Evolutionary conservation across 2,113 vertebrate genomes (phyloP).

Genomic region (Odontesthes bonariensis): DNA sequence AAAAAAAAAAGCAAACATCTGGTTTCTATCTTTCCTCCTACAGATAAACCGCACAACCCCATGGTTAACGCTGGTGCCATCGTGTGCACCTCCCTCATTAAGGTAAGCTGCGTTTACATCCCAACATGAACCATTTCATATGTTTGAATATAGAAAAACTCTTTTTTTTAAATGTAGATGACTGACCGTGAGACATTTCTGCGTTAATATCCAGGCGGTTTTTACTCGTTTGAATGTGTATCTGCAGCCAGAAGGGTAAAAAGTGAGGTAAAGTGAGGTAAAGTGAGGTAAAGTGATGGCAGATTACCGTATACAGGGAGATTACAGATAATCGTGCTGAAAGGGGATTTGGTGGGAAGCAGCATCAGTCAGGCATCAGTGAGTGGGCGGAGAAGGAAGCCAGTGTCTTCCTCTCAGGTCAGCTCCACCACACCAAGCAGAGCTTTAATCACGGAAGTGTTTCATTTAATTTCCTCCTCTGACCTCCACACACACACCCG

Average conservation of each 20-base stretch:
- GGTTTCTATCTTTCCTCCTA: not conserved
- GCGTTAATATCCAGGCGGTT: too few relatives aligned
- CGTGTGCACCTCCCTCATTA: constrained; percentile 97
- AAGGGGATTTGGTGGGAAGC: constrained; percentile 70
- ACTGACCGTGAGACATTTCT: too few relatives aligned
- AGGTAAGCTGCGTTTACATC: constrained; percentile 84
- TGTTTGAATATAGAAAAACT: too few relatives aligned
- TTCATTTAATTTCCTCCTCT: constrained; percentile 28
- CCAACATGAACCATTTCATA: not conserved
- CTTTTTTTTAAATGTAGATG: too few relatives aligned
- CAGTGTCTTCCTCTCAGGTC: constrained; percentile 6
- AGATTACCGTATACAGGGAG: constrained; percentile 56
- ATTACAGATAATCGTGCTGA: constrained; percentile 71
- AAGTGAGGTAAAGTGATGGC: not conserved
- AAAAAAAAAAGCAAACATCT: too few relatives aligned
- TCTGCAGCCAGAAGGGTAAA: too few relatives aligned
- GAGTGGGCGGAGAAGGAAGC: constrained; percentile 12
- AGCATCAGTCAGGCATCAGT: not conserved
- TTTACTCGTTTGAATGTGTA: too few relatives aligned
- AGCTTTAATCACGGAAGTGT: constrained; percentile 16
- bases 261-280: not conserved
- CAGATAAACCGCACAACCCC: constrained; percentile 99
- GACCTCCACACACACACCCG: constrained; percentile 19
- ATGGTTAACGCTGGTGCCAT: constrained; percentile 99
- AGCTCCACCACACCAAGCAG: not conserved